Base-by-base conservation (phyloP, 1,140 invertebrate species). In the Magallana angulata region DNA sequence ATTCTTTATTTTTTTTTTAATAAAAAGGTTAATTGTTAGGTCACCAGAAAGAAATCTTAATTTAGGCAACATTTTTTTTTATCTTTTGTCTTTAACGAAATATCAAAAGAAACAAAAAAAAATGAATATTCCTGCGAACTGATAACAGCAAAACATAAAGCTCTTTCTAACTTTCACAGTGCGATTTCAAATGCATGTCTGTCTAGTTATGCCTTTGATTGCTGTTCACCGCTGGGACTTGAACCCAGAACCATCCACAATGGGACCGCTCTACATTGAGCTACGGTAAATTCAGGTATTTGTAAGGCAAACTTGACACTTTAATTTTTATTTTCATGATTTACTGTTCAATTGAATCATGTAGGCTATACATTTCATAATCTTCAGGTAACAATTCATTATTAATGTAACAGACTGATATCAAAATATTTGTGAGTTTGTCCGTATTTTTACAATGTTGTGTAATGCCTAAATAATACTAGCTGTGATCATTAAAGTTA, bases 201-300 rank as follows among this genome's bases (percentile, higher is more conserved):
- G 9, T 18, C 68, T 30, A 76, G 68, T 76, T 76, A 76, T 76
- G 68, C 24, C 68, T 76, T 24, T 11, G 18, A 11, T 11, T 71
- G 11, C 24, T 76, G 24, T 76, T 76, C 68, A 76, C 68, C 68
- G 68, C 68, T 76, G 24, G 68, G 68, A 76, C 24, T 76, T 11
- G 68, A 76, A 76, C 68, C 68, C 68, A 76, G 68, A 76, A 76
- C 68, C 68, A 76, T 76, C 68, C 68, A 9, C 68, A 12, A 0
- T 9, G 24, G 68, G 68, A 76, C 24, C 11, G 68, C 68, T 76
- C 68, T 76, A 8, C 68, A 24, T 76, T 76, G 68, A 76, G 68
- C 68, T 76, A 76, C 68, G 24, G 68, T 76, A 30, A 76, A 76
- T 76, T 36, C 36, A 30, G 24, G 36, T 11, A 76, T 30, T 30